Conservation (phyloP, 2,888 invertebrate genomes). For the Meganola albula region DNA sequence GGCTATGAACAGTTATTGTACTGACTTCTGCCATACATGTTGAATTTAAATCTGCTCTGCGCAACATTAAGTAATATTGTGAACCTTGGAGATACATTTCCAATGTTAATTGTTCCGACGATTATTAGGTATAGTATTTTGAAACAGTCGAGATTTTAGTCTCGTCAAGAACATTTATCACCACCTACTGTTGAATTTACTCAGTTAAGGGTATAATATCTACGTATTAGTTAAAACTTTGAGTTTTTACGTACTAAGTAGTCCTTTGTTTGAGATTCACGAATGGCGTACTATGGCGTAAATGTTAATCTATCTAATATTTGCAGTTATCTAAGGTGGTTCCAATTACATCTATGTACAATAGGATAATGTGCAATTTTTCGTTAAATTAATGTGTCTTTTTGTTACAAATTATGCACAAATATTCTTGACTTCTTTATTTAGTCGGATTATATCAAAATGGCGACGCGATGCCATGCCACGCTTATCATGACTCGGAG, state of each 20-base stretch:
- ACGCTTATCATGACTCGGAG: constrained; percentile 31
- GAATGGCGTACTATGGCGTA: too few relatives aligned
- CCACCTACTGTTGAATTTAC: too few relatives aligned
- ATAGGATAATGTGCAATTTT: too few relatives aligned
- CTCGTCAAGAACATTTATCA: too few relatives aligned
- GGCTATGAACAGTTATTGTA: constrained; percentile 70
- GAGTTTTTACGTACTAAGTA: too few relatives aligned
- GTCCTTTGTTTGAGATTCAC: too few relatives aligned
- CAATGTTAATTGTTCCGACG: constrained; percentile 70
- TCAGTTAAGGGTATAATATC: constrained; percentile 15
- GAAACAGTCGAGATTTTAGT: constrained; percentile 33
- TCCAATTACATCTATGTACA: too few relatives aligned
- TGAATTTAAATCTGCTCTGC: constrained; percentile 60
- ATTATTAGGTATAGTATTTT: constrained; percentile 73
- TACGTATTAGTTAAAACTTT: too few relatives aligned
- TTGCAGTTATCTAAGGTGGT: too few relatives aligned
- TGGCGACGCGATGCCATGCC: too few relatives aligned
- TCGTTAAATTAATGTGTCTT: constrained; percentile 14
- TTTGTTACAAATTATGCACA: constrained; percentile 14
- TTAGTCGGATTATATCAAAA: constrained; percentile 52
- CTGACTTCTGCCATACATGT: constrained; percentile 70
- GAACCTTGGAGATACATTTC: constrained; percentile 61
- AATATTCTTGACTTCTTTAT: constrained; percentile 28
- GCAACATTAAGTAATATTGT: constrained; percentile 55
- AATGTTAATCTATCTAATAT: too few relatives aligned